Evolutionary conservation across 2,888 invertebrate genomes (phyloP).

Genomic region (Heteromyza rotundicornis): DNA sequence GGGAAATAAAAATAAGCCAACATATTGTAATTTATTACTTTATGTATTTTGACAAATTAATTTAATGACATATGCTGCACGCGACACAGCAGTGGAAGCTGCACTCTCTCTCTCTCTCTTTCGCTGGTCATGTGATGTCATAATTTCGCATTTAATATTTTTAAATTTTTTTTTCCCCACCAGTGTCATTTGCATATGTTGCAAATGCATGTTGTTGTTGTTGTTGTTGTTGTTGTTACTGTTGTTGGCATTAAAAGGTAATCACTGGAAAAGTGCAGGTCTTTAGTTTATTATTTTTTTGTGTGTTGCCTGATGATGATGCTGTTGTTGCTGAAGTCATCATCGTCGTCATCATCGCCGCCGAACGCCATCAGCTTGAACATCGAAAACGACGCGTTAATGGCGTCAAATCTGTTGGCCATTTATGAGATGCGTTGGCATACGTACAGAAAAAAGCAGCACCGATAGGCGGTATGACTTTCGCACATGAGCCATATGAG

Average conservation of each 20-base stretch:
- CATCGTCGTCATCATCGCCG: no score
- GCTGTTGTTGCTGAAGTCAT: no score
- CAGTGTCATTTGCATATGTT: constrained; percentile 1
- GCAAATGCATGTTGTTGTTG: neutral
- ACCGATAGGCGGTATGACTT: no score
- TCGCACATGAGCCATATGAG: no score
- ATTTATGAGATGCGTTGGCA: neutral
- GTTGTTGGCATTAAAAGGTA: neutral
- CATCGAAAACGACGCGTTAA: neutral
- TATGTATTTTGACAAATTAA: neutral
- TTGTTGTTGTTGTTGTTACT: neutral
- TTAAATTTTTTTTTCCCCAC: neutral
- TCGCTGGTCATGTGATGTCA: neutral
- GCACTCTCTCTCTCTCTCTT: no score
- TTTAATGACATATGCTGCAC: neutral
- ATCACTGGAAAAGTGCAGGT: no score
- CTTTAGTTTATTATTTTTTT: no score
- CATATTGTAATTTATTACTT: no score
- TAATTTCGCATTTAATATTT: neutral
- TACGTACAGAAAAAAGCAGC: no score
- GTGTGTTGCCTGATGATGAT: no score
- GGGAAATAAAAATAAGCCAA: no score
- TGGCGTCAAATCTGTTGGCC: neutral
- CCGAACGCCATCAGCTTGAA: neutral
- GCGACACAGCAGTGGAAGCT: neutral